Evolutionary conservation across 2,113 vertebrate genomes (phyloP).

Genomic region (Oceanodroma tethys): DNA sequence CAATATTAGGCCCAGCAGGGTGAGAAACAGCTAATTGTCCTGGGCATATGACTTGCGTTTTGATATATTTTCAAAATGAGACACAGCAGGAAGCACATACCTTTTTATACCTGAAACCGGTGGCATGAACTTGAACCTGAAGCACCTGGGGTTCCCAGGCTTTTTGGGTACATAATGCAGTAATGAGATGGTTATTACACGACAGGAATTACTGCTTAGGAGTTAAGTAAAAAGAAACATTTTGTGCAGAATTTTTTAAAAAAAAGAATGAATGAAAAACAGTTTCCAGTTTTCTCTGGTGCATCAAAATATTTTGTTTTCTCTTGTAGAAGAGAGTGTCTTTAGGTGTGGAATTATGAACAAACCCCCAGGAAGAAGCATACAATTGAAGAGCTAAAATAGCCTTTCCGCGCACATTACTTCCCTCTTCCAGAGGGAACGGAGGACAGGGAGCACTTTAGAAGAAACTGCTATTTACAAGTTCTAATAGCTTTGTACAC

Average conservation of each 20-base stretch:
- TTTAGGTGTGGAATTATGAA: background rate
- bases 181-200: background rate
- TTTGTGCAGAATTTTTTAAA: background rate
- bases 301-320: background rate
- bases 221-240: background rate
- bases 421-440: background rate
- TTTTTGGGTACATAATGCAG: background rate
- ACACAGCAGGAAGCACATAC: background rate
- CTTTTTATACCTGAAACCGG: background rate
- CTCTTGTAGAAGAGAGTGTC: background rate
- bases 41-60: background rate
- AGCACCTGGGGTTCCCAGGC: background rate
- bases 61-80: background rate
- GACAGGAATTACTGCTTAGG: background rate
- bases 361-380: background rate
- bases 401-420: background rate
- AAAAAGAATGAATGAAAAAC: background rate
- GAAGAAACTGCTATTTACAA: background rate
- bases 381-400: background rate
- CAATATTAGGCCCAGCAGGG: background rate
- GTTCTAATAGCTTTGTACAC: background rate
- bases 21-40: background rate
- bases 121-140: background rate
- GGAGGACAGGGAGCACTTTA: background rate
- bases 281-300: background rate